These are phyloP conservation scores for Neodon shergylaensis DNA, from an alignment of 2,113 vertebrate genomes.

Conservation along the genomic window DNA sequence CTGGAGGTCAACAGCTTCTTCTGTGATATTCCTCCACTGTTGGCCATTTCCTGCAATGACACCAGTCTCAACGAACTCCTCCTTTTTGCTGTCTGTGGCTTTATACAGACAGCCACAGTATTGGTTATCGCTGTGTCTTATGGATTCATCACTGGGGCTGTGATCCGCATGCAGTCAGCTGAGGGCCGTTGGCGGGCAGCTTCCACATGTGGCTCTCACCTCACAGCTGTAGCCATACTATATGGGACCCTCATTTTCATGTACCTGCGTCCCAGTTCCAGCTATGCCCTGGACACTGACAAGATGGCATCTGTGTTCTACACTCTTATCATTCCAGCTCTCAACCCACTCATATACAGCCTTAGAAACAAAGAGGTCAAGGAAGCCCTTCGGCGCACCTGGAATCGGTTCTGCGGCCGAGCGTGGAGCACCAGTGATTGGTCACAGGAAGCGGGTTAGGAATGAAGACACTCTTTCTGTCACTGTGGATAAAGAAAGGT, in stretches of 20 bases:
- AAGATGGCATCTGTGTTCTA: conserved; percentile 83
- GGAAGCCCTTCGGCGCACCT: conserved; percentile 35
- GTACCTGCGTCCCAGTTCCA: conserved; percentile 80
- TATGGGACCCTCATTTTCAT: conserved; percentile 79
- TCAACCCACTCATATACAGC: conserved; percentile 82
- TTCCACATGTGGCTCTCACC: conserved; percentile 78
- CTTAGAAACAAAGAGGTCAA: conserved; percentile 80
- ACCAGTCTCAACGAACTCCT: conserved; percentile 78
- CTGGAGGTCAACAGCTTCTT: conserved; percentile 79
- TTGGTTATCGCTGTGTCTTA: conserved; percentile 65
- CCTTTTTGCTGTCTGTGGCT: conserved; percentile 74
- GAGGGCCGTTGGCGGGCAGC: conserved; percentile 36
- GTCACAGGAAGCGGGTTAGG: not conserved
- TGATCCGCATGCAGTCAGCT: conserved; percentile 43
- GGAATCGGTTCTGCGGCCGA: not conserved
- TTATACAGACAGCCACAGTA: conserved; percentile 73
- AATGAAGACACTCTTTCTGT: not conserved
- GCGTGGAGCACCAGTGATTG: accelerated
- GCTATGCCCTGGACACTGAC: conserved; percentile 73
- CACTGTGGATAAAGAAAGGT: not conserved
- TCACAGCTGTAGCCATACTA: conserved; percentile 66
- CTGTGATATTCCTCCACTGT: conserved; percentile 77
- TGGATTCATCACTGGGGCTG: conserved; percentile 33
- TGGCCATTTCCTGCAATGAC: conserved; percentile 77
- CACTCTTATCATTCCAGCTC: conserved; percentile 80